Percentiles rank a stretch among this genome's conserved stretches.
phyloP scores from a whole-genome alignment of 2,797 vertebrate species.

The Coranthus polyacanthus region DNA sequence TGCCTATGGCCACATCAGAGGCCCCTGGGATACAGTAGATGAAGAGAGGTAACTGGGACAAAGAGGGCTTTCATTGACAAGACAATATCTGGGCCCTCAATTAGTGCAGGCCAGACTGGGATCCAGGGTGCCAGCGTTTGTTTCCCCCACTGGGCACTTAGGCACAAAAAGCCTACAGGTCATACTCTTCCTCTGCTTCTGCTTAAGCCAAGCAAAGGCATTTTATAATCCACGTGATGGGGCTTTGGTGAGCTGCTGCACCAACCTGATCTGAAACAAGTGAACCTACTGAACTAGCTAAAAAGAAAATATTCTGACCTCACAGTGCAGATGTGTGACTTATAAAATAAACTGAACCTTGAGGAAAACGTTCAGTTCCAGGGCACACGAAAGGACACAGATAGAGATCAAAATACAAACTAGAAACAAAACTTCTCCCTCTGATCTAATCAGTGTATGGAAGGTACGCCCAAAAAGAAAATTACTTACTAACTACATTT shows the following conservation, averaged over 20 bases:
- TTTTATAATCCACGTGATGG: slow-evolving; percentile 78
- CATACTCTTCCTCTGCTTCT: slow-evolving; percentile 68
- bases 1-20: slow-evolving; percentile 79
- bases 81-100: slow-evolving; percentile 87
- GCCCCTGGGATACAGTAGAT: slow-evolving; percentile 81
- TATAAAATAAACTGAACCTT: background rate
- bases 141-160: slow-evolving; percentile 48
- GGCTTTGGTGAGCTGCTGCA: slow-evolving; percentile 62
- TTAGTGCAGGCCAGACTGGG: slow-evolving; percentile 83
- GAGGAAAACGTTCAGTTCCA: slow-evolving; percentile 18
- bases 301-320: slow-evolving; percentile 5
- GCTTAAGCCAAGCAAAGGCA: slow-evolving; percentile 75
- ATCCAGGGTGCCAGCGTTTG: slow-evolving; percentile 78
- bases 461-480: slow-evolving; percentile 10
- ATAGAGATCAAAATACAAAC: slow-evolving; percentile 37
- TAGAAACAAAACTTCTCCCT: slow-evolving; percentile 3
- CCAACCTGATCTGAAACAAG: slow-evolving; percentile 57
- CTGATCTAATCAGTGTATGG: slow-evolving; percentile 9
- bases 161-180: slow-evolving; percentile 60
- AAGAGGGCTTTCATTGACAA: slow-evolving; percentile 88
- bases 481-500: background rate
- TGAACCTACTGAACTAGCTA: slow-evolving; percentile 66
- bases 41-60: slow-evolving; percentile 82
- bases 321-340: background rate
- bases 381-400: slow-evolving; percentile 5